Conservation (phyloP, 2,888 invertebrate species). For the Andrena fulva region DNA sequence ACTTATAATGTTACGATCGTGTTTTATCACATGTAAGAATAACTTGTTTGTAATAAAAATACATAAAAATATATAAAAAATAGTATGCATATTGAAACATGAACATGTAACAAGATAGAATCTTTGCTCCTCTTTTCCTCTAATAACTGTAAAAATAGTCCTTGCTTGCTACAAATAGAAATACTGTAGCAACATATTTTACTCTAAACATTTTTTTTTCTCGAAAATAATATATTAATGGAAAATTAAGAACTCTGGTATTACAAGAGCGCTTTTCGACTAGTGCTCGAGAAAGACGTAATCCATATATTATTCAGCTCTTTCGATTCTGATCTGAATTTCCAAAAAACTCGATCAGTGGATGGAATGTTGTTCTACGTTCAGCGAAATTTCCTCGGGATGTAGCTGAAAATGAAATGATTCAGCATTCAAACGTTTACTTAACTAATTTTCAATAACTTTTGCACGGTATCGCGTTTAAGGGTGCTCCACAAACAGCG, state of each 20-base stretch:
- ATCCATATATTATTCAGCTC: neutral
- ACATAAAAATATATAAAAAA: constrained; percentile 23
- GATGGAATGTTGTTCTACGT: constrained; percentile 63
- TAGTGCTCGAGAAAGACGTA: neutral
- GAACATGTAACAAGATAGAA: constrained; percentile 20
- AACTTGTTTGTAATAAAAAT: constrained; percentile 33
- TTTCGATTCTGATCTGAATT: constrained; percentile 27
- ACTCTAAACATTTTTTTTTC: neutral
- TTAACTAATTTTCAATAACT: neutral
- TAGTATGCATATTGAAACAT: constrained; percentile 11
- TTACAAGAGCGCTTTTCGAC: constrained; percentile 42
- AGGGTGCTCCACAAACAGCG: neutral
- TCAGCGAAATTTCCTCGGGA: constrained; percentile 43
- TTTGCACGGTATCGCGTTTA: constrained; percentile 11
- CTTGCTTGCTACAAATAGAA: constrained; percentile 49
- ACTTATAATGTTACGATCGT: constrained; percentile 1
- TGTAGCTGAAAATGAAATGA: constrained; percentile 80
- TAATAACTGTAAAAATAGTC: constrained; percentile 75
- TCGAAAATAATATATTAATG: neutral
- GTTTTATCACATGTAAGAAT: constrained; percentile 20
- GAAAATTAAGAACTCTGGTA: constrained; percentile 23
- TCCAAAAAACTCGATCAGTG: constrained; percentile 48
- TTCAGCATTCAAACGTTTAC: constrained; percentile 10
- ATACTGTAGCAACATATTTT: neutral
- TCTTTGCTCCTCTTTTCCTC: constrained; percentile 70